Conservation (phyloP, 2,113 vertebrate genomes). For the Callipepla californica region DNA sequence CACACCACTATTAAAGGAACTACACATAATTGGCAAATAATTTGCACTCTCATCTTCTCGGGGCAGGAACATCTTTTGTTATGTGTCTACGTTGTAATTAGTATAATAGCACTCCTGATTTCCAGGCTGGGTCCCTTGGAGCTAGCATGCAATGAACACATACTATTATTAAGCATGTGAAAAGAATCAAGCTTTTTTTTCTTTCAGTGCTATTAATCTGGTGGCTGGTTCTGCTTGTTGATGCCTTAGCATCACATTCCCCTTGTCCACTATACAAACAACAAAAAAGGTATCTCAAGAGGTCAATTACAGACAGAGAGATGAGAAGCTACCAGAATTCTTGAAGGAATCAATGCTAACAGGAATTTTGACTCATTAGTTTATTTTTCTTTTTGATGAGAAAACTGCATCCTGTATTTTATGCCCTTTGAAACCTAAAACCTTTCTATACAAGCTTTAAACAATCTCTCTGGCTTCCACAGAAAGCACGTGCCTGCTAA, state of each 20-base stretch:
- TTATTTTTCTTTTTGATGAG: neutral
- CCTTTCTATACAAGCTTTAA: neutral
- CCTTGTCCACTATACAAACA: neutral
- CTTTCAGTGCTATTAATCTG: neutral
- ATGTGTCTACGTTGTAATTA: neutral
- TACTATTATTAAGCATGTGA: neutral
- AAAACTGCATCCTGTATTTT: neutral
- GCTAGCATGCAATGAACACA: neutral
- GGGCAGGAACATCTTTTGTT: neutral
- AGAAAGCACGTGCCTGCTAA: neutral
- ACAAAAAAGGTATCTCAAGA: neutral
- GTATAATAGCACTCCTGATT: neutral
- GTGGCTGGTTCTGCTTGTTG: neutral
- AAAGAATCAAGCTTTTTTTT: neutral
- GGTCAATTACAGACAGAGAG: neutral
- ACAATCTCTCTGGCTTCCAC: neutral
- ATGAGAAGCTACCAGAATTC: neutral
- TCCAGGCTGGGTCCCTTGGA: neutral
- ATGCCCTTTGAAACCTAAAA: neutral
- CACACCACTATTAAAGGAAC: neutral
- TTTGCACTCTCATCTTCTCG: neutral
- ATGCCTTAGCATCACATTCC: neutral
- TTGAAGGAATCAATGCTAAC: slow-evolving; percentile 1
- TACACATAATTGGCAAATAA: neutral
- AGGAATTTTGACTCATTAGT: neutral